Evolutionary conservation across 2,113 vertebrate genomes (phyloP).

Genomic region (Zosterops japonicus): DNA sequence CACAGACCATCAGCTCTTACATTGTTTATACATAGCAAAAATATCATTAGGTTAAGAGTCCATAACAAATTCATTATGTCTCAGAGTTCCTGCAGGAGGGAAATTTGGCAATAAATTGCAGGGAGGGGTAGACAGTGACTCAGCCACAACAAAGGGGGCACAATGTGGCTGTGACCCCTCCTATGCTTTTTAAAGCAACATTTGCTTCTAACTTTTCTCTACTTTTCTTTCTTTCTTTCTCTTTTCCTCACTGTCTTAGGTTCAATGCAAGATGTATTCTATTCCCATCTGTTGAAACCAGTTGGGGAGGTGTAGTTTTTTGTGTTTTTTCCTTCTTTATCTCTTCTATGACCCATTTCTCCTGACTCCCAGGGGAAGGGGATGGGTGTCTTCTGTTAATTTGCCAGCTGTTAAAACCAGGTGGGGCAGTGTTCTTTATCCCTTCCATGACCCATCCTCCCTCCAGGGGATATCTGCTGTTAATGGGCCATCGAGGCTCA

Average conservation of each 20-base stretch:
- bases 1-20: neutral
- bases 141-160: neutral
- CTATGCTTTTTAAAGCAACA: neutral
- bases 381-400: too few relatives aligned
- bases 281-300: neutral
- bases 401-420: too few relatives aligned
- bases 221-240: neutral
- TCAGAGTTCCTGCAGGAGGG: neutral
- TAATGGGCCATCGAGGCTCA: neutral
- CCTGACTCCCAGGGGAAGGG: too few relatives aligned
- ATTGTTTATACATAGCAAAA: neutral
- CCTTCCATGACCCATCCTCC: neutral
- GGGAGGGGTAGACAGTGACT: neutral
- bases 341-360: neutral
- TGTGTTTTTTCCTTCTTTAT: neutral
- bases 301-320: neutral
- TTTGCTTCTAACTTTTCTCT: neutral
- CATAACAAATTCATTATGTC: neutral
- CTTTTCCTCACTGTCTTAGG: neutral
- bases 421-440: neutral
- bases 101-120: neutral
- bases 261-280: neutral
- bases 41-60: neutral
- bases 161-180: rapidly evolving
- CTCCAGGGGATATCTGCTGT: neutral